A percentile compares a stretch with the other conserved stretches of the same genome.
These are phyloP conservation scores for Clangula hyemalis DNA, from an alignment of 2,797 vertebrate genomes.

Conservation along the genomic window DNA sequence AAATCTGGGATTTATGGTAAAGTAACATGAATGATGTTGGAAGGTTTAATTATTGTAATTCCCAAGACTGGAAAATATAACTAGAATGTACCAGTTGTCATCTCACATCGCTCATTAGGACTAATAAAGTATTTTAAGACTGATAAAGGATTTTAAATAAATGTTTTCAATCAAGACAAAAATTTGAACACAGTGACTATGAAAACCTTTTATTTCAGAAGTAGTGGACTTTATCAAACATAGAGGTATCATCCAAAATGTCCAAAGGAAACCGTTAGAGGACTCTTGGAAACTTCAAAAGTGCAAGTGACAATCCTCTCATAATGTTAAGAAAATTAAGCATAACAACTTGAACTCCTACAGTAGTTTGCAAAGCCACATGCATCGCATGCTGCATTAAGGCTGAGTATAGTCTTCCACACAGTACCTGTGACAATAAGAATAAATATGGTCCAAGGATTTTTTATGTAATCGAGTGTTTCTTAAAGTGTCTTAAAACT, in stretches of 20 bases:
- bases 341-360: background rate
- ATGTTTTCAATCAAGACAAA: background rate
- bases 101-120: slow-evolving; percentile 20
- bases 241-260: background rate
- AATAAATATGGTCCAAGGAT: background rate
- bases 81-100: slow-evolving; percentile 23
- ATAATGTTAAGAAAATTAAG: background rate
- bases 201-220: slow-evolving; percentile 13
- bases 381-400: fast-evolving
- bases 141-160: slow-evolving; percentile 22
- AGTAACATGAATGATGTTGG: slow-evolving; percentile 17
- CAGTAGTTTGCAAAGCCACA: background rate
- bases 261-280: background rate
- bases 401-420: background rate
- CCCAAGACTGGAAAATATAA: slow-evolving; percentile 28
- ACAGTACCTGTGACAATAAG: background rate
- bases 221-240: background rate
- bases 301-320: background rate
- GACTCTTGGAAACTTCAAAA: background rate
- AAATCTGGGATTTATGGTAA: background rate
- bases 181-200: background rate
- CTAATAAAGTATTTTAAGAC: background rate
- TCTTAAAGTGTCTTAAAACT: background rate
- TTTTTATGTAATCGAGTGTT: background rate
- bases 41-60: slow-evolving; percentile 23